Evolutionary conservation across 1,140 invertebrate species (phyloP).

Genomic region (Drosophila pruinosa): DNA sequence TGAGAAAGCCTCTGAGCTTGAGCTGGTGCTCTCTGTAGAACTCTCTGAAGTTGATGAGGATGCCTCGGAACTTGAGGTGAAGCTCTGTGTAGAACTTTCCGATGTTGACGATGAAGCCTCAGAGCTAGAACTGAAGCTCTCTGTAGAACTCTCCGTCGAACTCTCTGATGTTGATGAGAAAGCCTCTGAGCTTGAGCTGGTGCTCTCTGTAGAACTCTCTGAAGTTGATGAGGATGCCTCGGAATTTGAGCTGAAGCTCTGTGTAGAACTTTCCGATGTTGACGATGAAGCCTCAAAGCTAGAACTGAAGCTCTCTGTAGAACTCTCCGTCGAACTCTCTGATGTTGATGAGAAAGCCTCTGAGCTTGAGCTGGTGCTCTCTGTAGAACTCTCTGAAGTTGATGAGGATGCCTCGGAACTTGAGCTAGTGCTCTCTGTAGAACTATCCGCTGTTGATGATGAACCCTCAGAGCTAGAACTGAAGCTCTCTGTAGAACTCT

Average conservation of each 20-base stretch:
- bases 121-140: conserved; percentile 1
- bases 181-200: neutral
- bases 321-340: neutral
- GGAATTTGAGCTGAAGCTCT: neutral
- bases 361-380: neutral
- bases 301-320: neutral
- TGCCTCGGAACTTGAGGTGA: neutral
- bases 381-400: neutral
- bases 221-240: neutral
- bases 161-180: neutral
- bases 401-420: neutral
- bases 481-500: neutral
- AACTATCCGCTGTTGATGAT: neutral
- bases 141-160: neutral
- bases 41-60: neutral
- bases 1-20: neutral
- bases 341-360: neutral
- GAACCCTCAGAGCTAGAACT: neutral
- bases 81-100: neutral
- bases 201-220: neutral
- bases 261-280: neutral
- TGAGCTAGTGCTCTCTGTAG: neutral
- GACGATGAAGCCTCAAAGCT: neutral
- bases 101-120: conserved; percentile 1
- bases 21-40: neutral